These are phyloP conservation scores for Rallus crepitans DNA, from an alignment of 2,797 vertebrate species.

Conservation along the genomic window DNA sequence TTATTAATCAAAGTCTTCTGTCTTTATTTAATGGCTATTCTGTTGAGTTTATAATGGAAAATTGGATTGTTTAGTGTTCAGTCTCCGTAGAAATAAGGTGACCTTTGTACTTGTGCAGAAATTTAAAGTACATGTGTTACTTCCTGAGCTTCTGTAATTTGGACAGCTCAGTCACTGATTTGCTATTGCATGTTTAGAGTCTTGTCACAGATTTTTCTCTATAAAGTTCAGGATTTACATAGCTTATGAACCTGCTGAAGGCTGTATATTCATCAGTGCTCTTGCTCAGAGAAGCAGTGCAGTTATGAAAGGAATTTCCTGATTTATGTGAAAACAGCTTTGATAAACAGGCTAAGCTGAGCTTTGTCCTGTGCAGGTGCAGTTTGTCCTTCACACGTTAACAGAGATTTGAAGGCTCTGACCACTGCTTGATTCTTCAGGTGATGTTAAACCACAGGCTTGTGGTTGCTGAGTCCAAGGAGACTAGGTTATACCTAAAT, in stretches of 20 bases:
- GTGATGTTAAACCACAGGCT: background rate
- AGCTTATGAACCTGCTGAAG: background rate
- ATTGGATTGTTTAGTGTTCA: background rate
- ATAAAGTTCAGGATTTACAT: background rate
- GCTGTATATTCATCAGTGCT: background rate
- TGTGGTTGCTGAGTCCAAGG: background rate
- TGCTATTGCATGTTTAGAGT: background rate
- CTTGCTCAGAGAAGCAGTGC: background rate
- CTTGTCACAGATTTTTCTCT: background rate
- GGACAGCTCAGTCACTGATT: background rate
- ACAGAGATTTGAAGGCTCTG: background rate
- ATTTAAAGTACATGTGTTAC: background rate
- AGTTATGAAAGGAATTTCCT: background rate
- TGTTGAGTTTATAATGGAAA: background rate
- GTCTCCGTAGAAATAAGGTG: background rate
- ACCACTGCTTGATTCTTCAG: background rate
- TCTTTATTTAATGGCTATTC: background rate
- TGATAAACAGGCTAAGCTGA: background rate
- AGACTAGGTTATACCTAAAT: background rate
- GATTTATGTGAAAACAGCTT: background rate
- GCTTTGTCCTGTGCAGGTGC: rapidly evolving
- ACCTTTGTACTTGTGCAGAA: background rate
- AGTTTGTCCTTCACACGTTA: rapidly evolving
- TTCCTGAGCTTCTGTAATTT: background rate
- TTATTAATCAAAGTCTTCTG: too few species aligned